Evolutionary conservation across 2,113 vertebrate species (phyloP).

Genomic region (Ochotona curzoniae): DNA sequence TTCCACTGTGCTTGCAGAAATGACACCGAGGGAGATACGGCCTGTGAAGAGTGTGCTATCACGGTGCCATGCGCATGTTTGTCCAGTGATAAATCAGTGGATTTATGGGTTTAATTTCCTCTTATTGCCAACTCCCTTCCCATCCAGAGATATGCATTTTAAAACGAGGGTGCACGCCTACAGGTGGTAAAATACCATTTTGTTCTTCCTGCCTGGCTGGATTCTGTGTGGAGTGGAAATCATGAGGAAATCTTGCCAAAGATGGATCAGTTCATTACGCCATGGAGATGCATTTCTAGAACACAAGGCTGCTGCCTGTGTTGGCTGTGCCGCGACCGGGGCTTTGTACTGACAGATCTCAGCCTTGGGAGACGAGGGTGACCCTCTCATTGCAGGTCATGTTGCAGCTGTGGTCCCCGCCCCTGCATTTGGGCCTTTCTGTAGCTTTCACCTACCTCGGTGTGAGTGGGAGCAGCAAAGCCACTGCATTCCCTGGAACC

Average conservation of each 20-base stretch:
- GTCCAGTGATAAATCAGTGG: constrained; percentile 77
- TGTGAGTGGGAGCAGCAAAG: background rate
- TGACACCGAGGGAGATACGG: constrained; percentile 42
- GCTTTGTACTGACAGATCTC: background rate
- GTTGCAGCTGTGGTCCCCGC: background rate
- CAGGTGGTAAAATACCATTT: constrained; percentile 72
- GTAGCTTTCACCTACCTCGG: accelerated
- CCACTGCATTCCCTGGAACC: background rate
- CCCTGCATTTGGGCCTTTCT: background rate
- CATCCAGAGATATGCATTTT: constrained; percentile 71
- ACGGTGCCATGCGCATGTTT: background rate
- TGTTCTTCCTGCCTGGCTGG: constrained; percentile 41
- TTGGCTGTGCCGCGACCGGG: background rate
- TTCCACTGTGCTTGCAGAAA: constrained; percentile 53
- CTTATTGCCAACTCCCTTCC: constrained; percentile 67
- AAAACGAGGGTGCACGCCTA: constrained; percentile 62
- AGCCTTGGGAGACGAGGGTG: background rate
- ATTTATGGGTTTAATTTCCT: constrained; percentile 84
- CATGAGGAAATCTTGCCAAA: constrained; percentile 59
- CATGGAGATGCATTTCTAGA: background rate
- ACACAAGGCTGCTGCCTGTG: background rate
- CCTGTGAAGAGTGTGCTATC: constrained; percentile 30
- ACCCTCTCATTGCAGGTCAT: background rate
- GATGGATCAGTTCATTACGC: constrained; percentile 41
- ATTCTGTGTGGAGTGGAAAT: constrained; percentile 60